phyloP scores from a whole-genome alignment of 2,888 invertebrate genomes.

The Heteromyza rotundicornis region DNA sequence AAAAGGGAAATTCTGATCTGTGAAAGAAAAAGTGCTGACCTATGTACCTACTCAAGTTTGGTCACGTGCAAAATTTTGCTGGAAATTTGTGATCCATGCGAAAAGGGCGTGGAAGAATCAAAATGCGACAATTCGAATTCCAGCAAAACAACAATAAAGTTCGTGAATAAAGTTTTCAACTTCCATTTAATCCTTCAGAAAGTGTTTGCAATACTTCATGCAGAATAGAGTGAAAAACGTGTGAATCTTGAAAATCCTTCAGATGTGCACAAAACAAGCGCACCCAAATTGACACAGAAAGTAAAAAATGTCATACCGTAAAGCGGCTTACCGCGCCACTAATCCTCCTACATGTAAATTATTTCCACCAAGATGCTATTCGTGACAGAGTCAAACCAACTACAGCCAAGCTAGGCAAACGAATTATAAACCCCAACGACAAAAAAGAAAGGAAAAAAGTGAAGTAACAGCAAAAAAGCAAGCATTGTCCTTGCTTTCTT shows the following conservation, averaged over 20 bases:
- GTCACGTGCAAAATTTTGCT: constrained; percentile 22
- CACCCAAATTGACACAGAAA: neutral
- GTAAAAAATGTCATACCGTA: neutral
- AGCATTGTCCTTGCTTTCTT: neutral
- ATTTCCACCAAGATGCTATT: no score
- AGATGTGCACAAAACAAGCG: neutral
- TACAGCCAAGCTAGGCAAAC: no score
- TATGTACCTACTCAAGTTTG: neutral
- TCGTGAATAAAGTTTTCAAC: no score
- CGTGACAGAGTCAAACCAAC: no score
- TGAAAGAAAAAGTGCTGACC: neutral
- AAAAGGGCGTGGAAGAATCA: constrained; percentile 25
- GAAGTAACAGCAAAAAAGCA: neutral
- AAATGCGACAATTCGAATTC: neutral
- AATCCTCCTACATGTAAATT: neutral
- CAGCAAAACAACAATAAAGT: neutral
- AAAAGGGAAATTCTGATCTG: neutral
- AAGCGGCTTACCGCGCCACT: neutral
- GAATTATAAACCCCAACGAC: neutral
- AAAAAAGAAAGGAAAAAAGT: neutral
- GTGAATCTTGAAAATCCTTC: no score
- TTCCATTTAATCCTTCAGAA: no score
- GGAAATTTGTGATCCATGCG: constrained; percentile 4
- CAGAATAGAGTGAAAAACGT: neutral
- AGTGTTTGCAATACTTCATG: neutral